phyloP scores from a whole-genome alignment of 2,113 vertebrate species.

The Nibea coibor region DNA sequence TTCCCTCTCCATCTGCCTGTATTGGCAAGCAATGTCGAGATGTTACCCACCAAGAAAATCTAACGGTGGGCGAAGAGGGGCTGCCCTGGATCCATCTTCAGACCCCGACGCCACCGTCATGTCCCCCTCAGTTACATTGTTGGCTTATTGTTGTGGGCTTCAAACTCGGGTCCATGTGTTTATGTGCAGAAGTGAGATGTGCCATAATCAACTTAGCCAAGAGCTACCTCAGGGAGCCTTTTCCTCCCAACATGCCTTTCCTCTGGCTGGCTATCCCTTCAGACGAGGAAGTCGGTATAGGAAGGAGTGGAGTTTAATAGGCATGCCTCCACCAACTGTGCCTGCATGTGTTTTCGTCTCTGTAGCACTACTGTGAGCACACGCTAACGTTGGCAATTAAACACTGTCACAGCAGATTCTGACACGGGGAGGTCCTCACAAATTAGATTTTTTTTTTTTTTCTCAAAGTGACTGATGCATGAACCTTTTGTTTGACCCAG shows the following conservation, averaged over 20 bases:
- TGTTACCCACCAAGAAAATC: slow-evolving; percentile 41
- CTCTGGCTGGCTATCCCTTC: slow-evolving; percentile 51
- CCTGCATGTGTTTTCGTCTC: slow-evolving; percentile 58
- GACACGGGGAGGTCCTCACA: slow-evolving; percentile 31
- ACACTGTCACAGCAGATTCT: slow-evolving; percentile 33
- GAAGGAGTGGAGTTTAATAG: slow-evolving; percentile 59
- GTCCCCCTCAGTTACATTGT: slow-evolving; percentile 22
- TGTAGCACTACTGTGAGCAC: slow-evolving; percentile 41
- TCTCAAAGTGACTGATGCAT: slow-evolving; percentile 15
- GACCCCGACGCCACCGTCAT: background rate
- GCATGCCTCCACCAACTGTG: slow-evolving; percentile 64
- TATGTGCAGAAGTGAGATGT: slow-evolving; percentile 13
- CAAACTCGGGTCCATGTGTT: slow-evolving; percentile 14
- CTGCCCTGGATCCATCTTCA: slow-evolving; percentile 22
- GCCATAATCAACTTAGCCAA: slow-evolving; percentile 46
- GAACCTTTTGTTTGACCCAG: slow-evolving; percentile 34
- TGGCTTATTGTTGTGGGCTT: slow-evolving; percentile 29
- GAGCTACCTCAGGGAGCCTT: slow-evolving; percentile 42
- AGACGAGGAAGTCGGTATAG: slow-evolving; percentile 36
- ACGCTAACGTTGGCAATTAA: slow-evolving; percentile 40
- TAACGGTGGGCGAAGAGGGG: slow-evolving; percentile 5
- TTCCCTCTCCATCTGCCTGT: slow-evolving; percentile 62
- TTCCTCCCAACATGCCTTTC: slow-evolving; percentile 62
- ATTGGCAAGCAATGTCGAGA: slow-evolving; percentile 45
- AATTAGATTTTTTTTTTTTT: slow-evolving; percentile 43